These are phyloP conservation scores for Drosophila insularis DNA, from an alignment of 1,140 invertebrate genomes.

Conservation along the genomic window DNA sequence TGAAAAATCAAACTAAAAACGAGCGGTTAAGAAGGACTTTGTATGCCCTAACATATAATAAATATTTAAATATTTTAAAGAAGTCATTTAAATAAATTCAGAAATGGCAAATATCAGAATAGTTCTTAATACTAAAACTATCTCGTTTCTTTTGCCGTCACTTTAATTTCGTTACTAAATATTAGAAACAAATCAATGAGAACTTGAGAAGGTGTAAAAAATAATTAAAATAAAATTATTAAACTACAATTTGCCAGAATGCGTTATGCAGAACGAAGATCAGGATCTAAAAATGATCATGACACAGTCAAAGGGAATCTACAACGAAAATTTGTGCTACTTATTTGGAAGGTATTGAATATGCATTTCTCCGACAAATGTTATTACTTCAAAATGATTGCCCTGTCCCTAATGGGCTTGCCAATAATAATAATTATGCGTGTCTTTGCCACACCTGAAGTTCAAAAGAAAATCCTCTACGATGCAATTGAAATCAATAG, in stretches of 20 bases:
- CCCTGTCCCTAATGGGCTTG: background rate
- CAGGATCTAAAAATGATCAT: background rate
- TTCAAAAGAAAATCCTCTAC: background rate
- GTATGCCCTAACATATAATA: background rate
- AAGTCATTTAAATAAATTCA: too few relatives aligned
- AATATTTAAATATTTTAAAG: too few relatives aligned
- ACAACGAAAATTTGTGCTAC: background rate
- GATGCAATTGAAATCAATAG: background rate
- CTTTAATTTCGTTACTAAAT: background rate
- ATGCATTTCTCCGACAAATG: background rate
- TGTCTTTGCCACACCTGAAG: background rate
- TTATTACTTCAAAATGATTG: background rate
- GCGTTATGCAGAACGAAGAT: background rate
- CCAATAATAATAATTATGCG: background rate
- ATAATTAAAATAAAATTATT: background rate
- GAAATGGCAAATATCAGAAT: too few relatives aligned
- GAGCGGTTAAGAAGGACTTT: background rate
- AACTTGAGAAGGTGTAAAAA: background rate
- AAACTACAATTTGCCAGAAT: background rate
- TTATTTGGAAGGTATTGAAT: background rate
- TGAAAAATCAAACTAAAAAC: slow-evolving; percentile 15
- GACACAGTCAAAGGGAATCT: background rate
- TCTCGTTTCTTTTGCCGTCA: too few relatives aligned
- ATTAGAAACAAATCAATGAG: background rate
- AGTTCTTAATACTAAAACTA: too few relatives aligned